Conservation (phyloP, 2,797 vertebrate species). For the Sebastes jordani region DNA sequence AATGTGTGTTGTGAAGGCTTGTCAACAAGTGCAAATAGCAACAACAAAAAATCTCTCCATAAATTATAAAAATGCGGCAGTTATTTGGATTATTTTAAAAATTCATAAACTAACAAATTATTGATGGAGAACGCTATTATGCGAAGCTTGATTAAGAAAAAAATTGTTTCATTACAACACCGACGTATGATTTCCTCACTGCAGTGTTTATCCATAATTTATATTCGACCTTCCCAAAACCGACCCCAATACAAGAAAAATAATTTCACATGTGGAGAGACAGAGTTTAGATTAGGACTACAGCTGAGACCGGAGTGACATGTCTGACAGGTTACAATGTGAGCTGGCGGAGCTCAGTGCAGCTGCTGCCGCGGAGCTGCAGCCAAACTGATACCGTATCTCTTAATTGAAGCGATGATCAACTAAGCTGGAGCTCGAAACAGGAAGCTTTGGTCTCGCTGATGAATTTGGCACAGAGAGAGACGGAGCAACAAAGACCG, state of each 20-base stretch:
- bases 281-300: conserved; percentile 28
- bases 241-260: conserved; percentile 9
- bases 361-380: conserved; percentile 22
- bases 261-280: conserved; percentile 35
- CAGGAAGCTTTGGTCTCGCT: conserved; percentile 2
- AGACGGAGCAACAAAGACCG: neutral
- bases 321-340: conserved; percentile 42
- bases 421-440: conserved; percentile 3
- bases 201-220: conserved; percentile 2
- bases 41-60: neutral
- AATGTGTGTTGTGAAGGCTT: neutral
- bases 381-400: conserved; percentile 36
- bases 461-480: conserved; percentile 6
- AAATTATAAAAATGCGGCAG: neutral
- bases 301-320: conserved; percentile 11
- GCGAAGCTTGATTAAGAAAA: neutral
- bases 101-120: neutral
- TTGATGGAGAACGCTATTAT: conserved; percentile 1
- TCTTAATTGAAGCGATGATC: conserved; percentile 35
- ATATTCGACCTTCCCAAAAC: conserved; percentile 12
- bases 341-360: conserved; percentile 22
- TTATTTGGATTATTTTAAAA: conserved; percentile 3
- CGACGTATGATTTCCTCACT: conserved; percentile 5
- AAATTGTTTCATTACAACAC: neutral
- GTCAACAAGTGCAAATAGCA: conserved; percentile 10